Evolutionary conservation across 2,888 invertebrate species (phyloP).

Genomic region (Latheticus oryzae): DNA sequence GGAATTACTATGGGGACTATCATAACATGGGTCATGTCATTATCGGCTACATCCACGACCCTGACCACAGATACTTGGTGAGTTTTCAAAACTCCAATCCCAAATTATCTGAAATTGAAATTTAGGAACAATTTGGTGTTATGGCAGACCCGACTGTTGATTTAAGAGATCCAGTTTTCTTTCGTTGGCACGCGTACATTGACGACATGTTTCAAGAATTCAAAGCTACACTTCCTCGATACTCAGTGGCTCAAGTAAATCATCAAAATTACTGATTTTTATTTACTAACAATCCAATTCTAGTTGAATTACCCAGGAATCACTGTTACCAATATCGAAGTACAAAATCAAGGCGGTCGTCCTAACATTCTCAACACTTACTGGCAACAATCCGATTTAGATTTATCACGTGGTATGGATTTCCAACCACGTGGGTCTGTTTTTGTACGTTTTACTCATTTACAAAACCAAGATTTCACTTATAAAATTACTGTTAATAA

Average conservation of each 20-base stretch:
- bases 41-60: constrained; percentile 83
- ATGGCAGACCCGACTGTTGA: constrained; percentile 88
- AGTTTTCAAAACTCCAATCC: constrained; percentile 42
- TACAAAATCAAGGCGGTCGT: constrained; percentile 67
- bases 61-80: constrained; percentile 80
- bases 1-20: constrained; percentile 79
- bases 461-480: constrained; percentile 79
- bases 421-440: constrained; percentile 83
- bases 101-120: neutral
- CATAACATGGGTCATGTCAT: constrained; percentile 87
- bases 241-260: constrained; percentile 70
- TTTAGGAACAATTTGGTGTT: constrained; percentile 84
- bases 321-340: constrained; percentile 69
- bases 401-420: constrained; percentile 84
- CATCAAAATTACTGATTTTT: constrained; percentile 38
- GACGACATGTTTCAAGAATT: constrained; percentile 83
- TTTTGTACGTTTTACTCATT: constrained; percentile 78
- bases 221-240: constrained; percentile 77
- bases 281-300: constrained; percentile 44
- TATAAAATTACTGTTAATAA: constrained; percentile 68
- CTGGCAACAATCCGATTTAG: constrained; percentile 85
- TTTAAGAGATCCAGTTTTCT: constrained; percentile 89
- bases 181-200: constrained; percentile 85
- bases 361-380: constrained; percentile 74
- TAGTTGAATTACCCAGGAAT: constrained; percentile 76